Evolutionary conservation across 2,888 invertebrate genomes (phyloP).

Genomic region (Archaeoteleia sp.): DNA sequence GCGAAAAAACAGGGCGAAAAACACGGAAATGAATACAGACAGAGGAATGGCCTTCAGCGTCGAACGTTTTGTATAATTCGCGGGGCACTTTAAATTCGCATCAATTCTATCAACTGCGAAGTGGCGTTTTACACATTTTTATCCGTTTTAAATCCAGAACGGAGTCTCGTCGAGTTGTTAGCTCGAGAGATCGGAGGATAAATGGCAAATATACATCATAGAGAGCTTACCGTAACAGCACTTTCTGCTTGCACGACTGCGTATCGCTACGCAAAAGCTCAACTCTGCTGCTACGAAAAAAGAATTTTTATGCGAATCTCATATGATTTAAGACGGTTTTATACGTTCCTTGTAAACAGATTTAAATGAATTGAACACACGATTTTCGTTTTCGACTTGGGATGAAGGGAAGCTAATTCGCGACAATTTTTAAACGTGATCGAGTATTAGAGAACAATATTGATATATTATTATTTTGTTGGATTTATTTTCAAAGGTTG

Average conservation of each 20-base stretch:
- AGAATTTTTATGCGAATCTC: constrained; percentile 37
- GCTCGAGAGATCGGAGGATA: constrained; percentile 48
- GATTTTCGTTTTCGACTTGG: too few relatives aligned
- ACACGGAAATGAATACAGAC: constrained; percentile 22
- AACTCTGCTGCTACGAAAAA: constrained; percentile 27
- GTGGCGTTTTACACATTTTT: constrained; percentile 39
- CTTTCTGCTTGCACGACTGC: constrained; percentile 19
- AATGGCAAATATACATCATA: constrained; percentile 55
- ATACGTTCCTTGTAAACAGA: constrained; percentile 8
- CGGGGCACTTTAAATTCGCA: constrained; percentile 33
- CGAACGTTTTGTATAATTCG: constrained; percentile 29
- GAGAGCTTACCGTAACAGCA: constrained; percentile 27
- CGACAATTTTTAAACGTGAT: too few relatives aligned
- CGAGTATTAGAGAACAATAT: too few relatives aligned
- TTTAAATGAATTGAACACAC: not conserved
- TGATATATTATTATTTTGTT: too few relatives aligned
- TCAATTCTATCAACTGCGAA: constrained; percentile 26
- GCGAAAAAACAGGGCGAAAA: constrained; percentile 3
- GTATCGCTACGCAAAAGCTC: constrained; percentile 13
- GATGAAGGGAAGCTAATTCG: too few relatives aligned
- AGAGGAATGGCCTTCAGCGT: constrained; percentile 14
- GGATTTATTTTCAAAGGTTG: too few relatives aligned
- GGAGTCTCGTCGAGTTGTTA: constrained; percentile 35
- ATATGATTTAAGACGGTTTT: constrained; percentile 15
- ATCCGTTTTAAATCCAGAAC: constrained; percentile 31